phyloP scores from a whole-genome alignment of 2,888 invertebrate species.

The Eubasilissa splendida region DNA sequence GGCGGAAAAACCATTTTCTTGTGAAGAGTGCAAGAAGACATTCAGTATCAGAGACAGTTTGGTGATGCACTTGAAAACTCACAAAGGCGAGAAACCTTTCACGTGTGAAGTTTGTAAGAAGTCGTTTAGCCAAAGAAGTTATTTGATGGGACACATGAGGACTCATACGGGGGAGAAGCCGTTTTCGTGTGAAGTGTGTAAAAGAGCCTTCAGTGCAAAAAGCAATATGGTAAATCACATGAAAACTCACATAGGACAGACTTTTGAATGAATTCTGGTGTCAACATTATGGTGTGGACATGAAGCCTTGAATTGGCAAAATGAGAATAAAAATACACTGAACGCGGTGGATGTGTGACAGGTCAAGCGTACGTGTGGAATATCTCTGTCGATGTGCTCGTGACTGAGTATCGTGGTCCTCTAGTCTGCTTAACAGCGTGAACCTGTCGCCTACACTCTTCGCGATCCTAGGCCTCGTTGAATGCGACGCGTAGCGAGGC shows the following conservation, averaged over 20 bases:
- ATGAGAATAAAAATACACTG: too few relatives aligned
- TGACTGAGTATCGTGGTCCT: too few relatives aligned
- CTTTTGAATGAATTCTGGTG: too few relatives aligned
- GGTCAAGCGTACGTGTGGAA: too few relatives aligned
- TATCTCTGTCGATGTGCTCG: too few relatives aligned
- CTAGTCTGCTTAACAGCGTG: too few relatives aligned
- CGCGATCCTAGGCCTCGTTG: too few relatives aligned
- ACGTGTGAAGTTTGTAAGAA: slow-evolving; percentile 3
- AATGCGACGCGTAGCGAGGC: too few relatives aligned
- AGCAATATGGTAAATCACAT: not conserved
- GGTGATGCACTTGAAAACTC: not conserved
- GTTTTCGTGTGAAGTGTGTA: slow-evolving; percentile 1
- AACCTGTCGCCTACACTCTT: too few relatives aligned
- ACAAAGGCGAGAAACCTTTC: not conserved
- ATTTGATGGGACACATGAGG: not conserved
- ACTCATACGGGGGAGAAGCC: slow-evolving; percentile 1
- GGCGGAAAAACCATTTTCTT: not conserved
- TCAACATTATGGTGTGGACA: too few relatives aligned
- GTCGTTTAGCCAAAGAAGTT: slow-evolving; percentile 1
- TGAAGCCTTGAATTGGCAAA: too few relatives aligned
- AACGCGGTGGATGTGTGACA: too few relatives aligned
- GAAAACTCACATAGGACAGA: not conserved
- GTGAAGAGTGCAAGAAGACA: not conserved
- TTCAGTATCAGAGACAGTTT: not conserved
- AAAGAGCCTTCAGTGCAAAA: not conserved